Percentiles rank a stretch among this genome's conserved stretches.
Conservation (phyloP, 1,140 invertebrate species). For the Drosophila albomicans region DNA sequence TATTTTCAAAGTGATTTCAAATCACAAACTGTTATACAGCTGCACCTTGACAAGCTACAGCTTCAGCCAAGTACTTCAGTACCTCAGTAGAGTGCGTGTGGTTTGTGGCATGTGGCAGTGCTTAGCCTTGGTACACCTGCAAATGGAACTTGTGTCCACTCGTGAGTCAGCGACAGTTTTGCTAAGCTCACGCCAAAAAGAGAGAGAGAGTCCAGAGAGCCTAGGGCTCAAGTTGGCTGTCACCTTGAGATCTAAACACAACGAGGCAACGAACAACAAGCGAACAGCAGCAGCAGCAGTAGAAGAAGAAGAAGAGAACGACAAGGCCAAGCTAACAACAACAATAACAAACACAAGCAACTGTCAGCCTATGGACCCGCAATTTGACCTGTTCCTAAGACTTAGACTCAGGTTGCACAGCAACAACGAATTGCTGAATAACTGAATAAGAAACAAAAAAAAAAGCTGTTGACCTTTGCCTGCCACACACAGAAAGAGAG, state of each 20-base stretch:
- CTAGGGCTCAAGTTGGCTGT: slow-evolving; percentile 62
- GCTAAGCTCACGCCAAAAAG: slow-evolving; percentile 16
- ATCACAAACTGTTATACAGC: neutral
- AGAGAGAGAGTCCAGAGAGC: slow-evolving; percentile 17
- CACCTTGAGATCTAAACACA: slow-evolving; percentile 63
- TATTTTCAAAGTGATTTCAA: neutral
- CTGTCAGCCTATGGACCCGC: slow-evolving; percentile 66
- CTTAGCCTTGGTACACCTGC: slow-evolving; percentile 9
- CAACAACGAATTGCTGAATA: neutral
- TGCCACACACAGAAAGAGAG: slow-evolving; percentile 6
- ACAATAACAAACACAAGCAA: slow-evolving; percentile 47
- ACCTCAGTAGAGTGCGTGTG: neutral
- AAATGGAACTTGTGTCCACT: slow-evolving; percentile 22
- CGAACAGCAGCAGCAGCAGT: slow-evolving; percentile 4
- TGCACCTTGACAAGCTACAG: no score
- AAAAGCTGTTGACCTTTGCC: slow-evolving; percentile 72
- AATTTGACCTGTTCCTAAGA: slow-evolving; percentile 52
- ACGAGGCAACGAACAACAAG: neutral
- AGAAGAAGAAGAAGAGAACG: neutral
- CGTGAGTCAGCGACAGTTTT: slow-evolving; percentile 37
- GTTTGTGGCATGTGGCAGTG: slow-evolving; percentile 5
- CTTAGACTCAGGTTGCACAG: slow-evolving; percentile 27
- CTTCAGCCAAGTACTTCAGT: no score
- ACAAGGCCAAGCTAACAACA: slow-evolving; percentile 32
- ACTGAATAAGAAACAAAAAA: slow-evolving; percentile 31